phyloP scores from a whole-genome alignment of 2,797 vertebrate species.

The Buceros bicornis region DNA sequence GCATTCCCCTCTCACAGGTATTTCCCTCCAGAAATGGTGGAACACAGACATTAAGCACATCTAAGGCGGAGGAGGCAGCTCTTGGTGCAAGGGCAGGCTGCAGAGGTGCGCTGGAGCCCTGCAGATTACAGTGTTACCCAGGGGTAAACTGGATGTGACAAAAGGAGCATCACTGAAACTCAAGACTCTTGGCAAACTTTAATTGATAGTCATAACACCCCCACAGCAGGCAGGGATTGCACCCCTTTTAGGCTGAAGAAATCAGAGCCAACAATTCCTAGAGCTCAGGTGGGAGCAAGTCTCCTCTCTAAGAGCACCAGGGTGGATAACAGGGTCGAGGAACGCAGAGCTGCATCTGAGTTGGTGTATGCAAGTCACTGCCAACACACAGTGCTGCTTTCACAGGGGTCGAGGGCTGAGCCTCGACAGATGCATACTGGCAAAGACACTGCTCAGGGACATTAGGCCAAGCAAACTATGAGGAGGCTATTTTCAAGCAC shows the following conservation, averaged over 20 bases:
- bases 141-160: neutral
- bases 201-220: neutral
- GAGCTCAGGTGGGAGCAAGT: neutral
- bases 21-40: neutral
- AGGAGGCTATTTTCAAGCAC: slow-evolving; percentile 19
- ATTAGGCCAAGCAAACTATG: neutral
- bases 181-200: neutral
- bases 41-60: neutral
- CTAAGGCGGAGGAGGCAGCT: neutral
- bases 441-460: neutral
- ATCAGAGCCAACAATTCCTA: neutral
- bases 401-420: slow-evolving; percentile 5
- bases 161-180: neutral
- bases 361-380: neutral
- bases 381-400: neutral
- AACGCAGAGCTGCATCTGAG: neutral
- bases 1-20: neutral
- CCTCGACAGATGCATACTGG: neutral
- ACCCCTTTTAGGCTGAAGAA: neutral
- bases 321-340: neutral
- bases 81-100: neutral
- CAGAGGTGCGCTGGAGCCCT: neutral
- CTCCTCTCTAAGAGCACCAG: neutral
- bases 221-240: fast-evolving
- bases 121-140: neutral